These are phyloP conservation scores for Harpalus rubripes DNA, from an alignment of 2,888 invertebrate genomes.

Conservation along the genomic window DNA sequence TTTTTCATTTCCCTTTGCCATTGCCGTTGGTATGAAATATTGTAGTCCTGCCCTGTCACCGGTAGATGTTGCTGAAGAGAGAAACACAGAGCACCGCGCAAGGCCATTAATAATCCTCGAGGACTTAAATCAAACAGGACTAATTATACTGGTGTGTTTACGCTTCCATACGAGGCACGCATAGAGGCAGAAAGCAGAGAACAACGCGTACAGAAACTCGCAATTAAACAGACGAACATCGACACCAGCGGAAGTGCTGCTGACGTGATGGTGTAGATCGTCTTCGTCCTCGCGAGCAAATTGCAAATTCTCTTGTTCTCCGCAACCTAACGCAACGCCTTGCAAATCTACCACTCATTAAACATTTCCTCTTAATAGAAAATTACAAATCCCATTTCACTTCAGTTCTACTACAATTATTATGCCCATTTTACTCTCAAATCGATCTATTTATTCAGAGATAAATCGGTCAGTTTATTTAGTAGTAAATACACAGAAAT, in stretches of 20 bases:
- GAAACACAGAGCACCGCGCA: conserved; percentile 16
- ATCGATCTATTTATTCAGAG: background rate
- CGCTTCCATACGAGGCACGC: conserved; percentile 12
- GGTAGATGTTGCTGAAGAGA: conserved; percentile 23
- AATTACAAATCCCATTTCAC: background rate
- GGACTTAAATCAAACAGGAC: conserved; percentile 65
- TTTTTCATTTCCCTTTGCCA: conserved; percentile 18
- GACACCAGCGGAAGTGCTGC: conserved; percentile 11
- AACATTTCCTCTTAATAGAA: background rate
- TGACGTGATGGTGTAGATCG: conserved; percentile 29
- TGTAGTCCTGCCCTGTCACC: conserved; percentile 46
- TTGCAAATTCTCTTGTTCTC: background rate
- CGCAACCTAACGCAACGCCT: no score
- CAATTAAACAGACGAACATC: conserved; percentile 49
- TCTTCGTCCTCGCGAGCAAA: background rate
- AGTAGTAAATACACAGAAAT: no score
- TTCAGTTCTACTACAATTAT: background rate
- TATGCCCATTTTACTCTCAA: background rate
- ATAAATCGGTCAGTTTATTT: no score
- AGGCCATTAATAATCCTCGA: conserved; percentile 64
- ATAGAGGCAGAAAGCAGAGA: background rate
- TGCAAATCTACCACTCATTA: background rate
- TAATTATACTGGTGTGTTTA: conserved; percentile 57
- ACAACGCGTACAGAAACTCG: conserved; percentile 50
- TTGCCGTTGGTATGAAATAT: conserved; percentile 25